Conservation (phyloP, 2,888 invertebrate genomes). For the Biston stratarius region DNA sequence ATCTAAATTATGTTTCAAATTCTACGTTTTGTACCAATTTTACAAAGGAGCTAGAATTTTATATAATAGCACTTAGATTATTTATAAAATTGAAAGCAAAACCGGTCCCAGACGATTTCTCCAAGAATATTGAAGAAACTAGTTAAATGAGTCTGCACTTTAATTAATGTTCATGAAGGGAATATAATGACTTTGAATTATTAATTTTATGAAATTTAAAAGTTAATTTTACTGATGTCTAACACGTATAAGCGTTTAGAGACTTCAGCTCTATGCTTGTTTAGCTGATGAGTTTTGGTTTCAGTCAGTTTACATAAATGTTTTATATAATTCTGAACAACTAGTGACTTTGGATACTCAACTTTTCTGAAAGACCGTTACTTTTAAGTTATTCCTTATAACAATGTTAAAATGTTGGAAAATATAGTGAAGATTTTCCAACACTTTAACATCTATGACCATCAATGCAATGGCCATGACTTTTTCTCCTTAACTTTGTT, state of each 20-base stretch:
- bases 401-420: no score
- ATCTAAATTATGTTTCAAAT: slow-evolving; percentile 1
- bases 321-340: no score
- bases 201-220: slow-evolving; percentile 46
- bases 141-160: slow-evolving; percentile 48
- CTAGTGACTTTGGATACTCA: background rate
- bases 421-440: no score
- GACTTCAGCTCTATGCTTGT: slow-evolving; percentile 18
- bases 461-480: no score
- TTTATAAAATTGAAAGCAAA: slow-evolving; percentile 35
- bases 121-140: slow-evolving; percentile 55
- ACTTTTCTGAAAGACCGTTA: no score
- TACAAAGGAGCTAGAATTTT: slow-evolving; percentile 38
- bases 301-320: background rate
- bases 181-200: slow-evolving; percentile 45
- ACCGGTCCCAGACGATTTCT: slow-evolving; percentile 52
- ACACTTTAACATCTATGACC: no score
- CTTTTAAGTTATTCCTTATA: no score
- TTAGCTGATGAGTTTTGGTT: slow-evolving; percentile 20
- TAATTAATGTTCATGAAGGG: slow-evolving; percentile 54
- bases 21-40: slow-evolving; percentile 36
- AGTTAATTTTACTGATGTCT: slow-evolving; percentile 42
- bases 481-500: no score
- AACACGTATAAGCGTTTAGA: slow-evolving; percentile 39
- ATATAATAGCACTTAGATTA: slow-evolving; percentile 39